Conservation (phyloP, 2,888 invertebrate species). For the Tipula helvola region DNA sequence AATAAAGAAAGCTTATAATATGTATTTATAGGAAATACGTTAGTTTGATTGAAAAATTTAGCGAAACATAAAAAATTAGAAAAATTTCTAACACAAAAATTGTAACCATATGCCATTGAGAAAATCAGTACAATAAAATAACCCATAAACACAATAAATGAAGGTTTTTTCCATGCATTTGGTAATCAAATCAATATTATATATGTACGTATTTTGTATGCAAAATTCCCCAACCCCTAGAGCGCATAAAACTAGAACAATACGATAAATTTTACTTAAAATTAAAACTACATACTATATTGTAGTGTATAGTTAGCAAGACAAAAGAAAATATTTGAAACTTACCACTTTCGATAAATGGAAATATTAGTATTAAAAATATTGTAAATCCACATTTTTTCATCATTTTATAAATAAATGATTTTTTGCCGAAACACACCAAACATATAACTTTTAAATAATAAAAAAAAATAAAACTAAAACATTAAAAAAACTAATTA, state of each 20-base stretch:
- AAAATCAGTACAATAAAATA: not conserved
- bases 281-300: not conserved
- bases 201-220: not conserved
- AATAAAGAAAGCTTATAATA: not conserved
- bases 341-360: conserved; percentile 12
- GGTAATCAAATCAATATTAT: not conserved
- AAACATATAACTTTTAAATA: not conserved
- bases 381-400: conserved; percentile 11
- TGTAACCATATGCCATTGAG: not conserved
- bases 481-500: not conserved
- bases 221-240: not conserved
- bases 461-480: not conserved
- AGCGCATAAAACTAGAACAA: not conserved
- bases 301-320: not conserved
- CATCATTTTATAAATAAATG: conserved; percentile 9
- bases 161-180: not conserved
- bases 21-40: not conserved
- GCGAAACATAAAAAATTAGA: not conserved
- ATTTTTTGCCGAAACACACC: not conserved
- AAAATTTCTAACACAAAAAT: not conserved
- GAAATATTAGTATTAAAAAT: conserved; percentile 8
- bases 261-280: not conserved
- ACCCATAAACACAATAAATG: not conserved
- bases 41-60: not conserved
- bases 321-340: not conserved